These are phyloP conservation scores for Cotesia vestalis DNA, from an alignment of 1,140 invertebrate genomes.

Conservation along the genomic window DNA sequence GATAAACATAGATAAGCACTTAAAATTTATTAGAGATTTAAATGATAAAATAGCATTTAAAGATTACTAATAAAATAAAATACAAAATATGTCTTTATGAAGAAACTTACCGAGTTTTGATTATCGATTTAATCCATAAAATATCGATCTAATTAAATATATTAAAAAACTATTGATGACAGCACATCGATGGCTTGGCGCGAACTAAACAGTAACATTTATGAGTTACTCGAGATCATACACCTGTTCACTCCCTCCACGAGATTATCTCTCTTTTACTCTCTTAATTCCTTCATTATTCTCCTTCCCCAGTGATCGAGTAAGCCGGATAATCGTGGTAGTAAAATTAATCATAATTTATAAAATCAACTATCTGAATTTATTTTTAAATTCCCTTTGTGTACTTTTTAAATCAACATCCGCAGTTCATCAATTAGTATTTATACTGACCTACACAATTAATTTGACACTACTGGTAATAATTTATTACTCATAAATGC, in stretches of 20 bases:
- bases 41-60: too few species aligned
- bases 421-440: too few species aligned
- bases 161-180: not conserved
- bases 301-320: too few species aligned
- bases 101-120: not conserved
- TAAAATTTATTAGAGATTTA: too few species aligned
- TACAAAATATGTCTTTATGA: not conserved
- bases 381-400: too few species aligned
- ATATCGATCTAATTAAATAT: not conserved
- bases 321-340: too few species aligned
- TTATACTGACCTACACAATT: too few species aligned
- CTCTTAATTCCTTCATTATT: too few species aligned
- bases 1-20: too few species aligned
- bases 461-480: not conserved
- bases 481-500: not conserved
- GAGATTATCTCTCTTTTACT: not conserved
- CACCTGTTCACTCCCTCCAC: slow-evolving; percentile 8
- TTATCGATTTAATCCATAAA: not conserved
- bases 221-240: not conserved
- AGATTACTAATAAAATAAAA: not conserved
- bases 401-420: too few species aligned
- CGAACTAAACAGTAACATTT: slow-evolving; percentile 42
- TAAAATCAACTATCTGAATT: too few species aligned
- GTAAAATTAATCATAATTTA: too few species aligned
- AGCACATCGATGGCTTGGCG: slow-evolving; percentile 38